A percentile compares a stretch with the other conserved stretches of the same genome.
These are phyloP conservation scores for Phalanger gymnotis DNA, from an alignment of 2,797 vertebrate species.

Conservation along the genomic window DNA sequence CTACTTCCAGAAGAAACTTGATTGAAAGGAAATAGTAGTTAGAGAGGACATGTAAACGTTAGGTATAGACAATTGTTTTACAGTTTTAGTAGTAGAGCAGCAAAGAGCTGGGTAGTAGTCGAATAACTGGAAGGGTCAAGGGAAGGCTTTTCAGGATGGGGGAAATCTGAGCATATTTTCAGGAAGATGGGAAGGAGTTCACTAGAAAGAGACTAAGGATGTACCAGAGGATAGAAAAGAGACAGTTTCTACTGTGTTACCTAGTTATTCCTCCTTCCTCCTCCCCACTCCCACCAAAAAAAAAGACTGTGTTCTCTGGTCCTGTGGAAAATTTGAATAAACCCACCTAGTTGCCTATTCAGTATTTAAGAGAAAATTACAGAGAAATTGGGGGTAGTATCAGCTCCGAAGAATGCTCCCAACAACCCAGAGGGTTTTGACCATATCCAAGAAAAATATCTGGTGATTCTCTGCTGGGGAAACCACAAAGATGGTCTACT, in stretches of 20 bases:
- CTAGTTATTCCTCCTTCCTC: background rate
- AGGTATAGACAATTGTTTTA: background rate
- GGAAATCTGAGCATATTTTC: background rate
- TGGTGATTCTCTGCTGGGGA: background rate
- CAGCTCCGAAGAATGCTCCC: background rate
- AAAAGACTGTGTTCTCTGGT: background rate
- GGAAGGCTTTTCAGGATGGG: background rate
- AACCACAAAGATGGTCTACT: background rate
- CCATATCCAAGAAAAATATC: background rate
- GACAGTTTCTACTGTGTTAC: background rate
- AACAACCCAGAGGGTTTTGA: background rate
- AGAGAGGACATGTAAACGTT: background rate
- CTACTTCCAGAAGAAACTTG: background rate
- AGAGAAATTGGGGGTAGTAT: background rate
- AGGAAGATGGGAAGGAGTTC: background rate
- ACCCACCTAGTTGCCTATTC: background rate
- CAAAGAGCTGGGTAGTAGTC: background rate
- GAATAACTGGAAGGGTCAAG: background rate
- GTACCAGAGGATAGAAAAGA: background rate
- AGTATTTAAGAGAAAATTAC: background rate
- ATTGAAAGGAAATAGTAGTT: background rate
- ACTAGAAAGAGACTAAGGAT: background rate
- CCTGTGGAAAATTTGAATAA: background rate
- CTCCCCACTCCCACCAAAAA: background rate
- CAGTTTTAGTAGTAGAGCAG: background rate